Percentiles rank a stretch among this genome's conserved stretches.
Conservation (phyloP, 2,888 invertebrate genomes). For the Carcina quercana region DNA sequence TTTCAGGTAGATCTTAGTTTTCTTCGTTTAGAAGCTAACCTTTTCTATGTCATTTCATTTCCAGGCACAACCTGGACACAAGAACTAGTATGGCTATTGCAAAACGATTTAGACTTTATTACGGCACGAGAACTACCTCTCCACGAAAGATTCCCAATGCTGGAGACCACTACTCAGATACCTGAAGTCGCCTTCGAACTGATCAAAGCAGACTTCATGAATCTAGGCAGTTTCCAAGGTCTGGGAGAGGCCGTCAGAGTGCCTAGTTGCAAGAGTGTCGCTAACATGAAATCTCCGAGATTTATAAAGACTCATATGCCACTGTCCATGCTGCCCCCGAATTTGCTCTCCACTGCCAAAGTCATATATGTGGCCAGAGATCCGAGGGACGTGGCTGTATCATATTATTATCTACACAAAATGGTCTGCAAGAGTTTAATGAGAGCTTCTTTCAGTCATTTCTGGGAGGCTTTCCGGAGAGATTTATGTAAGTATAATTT, state of each 20-base stretch:
- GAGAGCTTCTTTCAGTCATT: slow-evolving; percentile 68
- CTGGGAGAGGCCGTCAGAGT: slow-evolving; percentile 39
- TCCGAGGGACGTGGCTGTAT: slow-evolving; percentile 81
- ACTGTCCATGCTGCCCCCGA: slow-evolving; percentile 72
- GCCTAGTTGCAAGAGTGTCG: slow-evolving; percentile 49
- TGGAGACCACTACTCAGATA: slow-evolving; percentile 67
- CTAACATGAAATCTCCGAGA: slow-evolving; percentile 60
- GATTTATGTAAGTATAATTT: slow-evolving; percentile 64
- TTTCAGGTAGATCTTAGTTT: too few species aligned
- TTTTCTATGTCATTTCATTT: too few species aligned
- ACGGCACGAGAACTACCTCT: slow-evolving; percentile 66
- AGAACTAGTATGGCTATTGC: slow-evolving; percentile 82
- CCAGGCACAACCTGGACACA: slow-evolving; percentile 86
- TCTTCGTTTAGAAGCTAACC: too few species aligned
- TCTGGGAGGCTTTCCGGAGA: slow-evolving; percentile 75
- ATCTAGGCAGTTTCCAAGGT: slow-evolving; percentile 56
- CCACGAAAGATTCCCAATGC: slow-evolving; percentile 79
- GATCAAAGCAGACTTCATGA: slow-evolving; percentile 56
- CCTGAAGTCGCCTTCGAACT: slow-evolving; percentile 55
- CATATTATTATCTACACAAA: slow-evolving; percentile 79
- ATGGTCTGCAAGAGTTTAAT: slow-evolving; percentile 67
- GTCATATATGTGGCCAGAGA: slow-evolving; percentile 82
- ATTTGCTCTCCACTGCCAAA: slow-evolving; percentile 57
- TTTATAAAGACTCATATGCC: slow-evolving; percentile 80
- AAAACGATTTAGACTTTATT: slow-evolving; percentile 76